Base-by-base conservation (phyloP, 2,888 invertebrate species). In the Mythimna ferrago region DNA sequence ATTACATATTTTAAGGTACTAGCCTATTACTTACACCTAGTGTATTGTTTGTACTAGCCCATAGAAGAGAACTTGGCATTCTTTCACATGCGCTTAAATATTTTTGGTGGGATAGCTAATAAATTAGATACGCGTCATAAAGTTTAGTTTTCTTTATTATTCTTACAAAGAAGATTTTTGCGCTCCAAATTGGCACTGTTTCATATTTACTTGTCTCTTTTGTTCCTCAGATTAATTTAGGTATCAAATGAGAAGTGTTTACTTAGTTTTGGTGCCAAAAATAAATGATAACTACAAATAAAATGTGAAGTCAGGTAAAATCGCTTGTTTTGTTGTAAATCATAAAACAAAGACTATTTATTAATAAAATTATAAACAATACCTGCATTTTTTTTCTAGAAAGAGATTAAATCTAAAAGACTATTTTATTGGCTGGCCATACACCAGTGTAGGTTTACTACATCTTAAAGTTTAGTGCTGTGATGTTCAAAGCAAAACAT, bases 171-270 rank as follows among this genome's bases (percentile, higher is more conserved):
- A 48, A 61, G 51, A 67, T 75, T 61, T 72, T 51, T 56, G 32
- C 19, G 35, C 19, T 57, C 56, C 26, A 68, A 35, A 75, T 76
- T 75, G 75, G 77, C 75, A 69, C 41, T 11, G 62, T 76, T 69
- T 69, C 62, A 76, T 68, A 32, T 26, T 14, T 21, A 41, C 16
- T 48, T n/a, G 4, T 32, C 48, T 62, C 56, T 57, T 60, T 76
- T 76, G 76, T 76, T 61, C 44, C 7, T 44, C 19, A 44, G 32
- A 53, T 51, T 14, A 62, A 21, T 62, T 61, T 7, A 1, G 21
- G 21, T 19, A 41, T 1, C 14, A 61, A 48, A 67, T 41, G 48
- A 48, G 2, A 58, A 75, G 6, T 58, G 32, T 54, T 56, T 32
- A 32, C 19, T 54, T 54, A 32, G 67, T 51, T 68, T 35, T 56